Conservation (phyloP, 2,888 invertebrate species). For the Scotopteryx bipunctaria region DNA sequence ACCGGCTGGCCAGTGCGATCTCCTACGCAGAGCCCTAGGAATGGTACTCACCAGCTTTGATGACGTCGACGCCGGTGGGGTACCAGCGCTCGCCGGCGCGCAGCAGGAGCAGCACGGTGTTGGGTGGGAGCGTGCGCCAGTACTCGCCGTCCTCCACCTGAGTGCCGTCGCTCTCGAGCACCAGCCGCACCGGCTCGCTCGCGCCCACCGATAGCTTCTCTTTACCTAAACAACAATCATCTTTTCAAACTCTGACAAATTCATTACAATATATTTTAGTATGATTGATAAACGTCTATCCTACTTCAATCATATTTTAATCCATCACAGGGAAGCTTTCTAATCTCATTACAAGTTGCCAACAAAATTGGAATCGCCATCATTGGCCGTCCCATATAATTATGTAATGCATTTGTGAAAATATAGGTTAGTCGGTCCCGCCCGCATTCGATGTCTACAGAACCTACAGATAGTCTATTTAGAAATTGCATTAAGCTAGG, state of each 20-base stretch:
- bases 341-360: conserved; percentile 6
- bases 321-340: not conserved
- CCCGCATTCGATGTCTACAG: conserved; percentile 24
- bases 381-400: conserved; percentile 18
- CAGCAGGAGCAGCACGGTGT: conserved; percentile 94
- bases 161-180: conserved; percentile 97
- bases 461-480: conserved; percentile 30
- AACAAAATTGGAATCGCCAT: conserved; percentile 12
- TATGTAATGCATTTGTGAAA: conserved; percentile 28
- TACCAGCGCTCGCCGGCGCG: conserved; percentile 96
- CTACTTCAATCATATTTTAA: not conserved
- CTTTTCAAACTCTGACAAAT: not conserved
- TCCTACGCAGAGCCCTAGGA: no score
- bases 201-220: conserved; percentile 95
- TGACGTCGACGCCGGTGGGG: conserved; percentile 96
- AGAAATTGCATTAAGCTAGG: conserved; percentile 28
- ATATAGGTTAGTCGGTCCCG: conserved; percentile 27
- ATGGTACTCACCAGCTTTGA: conserved; percentile 92
- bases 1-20: not conserved
- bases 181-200: conserved; percentile 94
- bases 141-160: conserved; percentile 98
- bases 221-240: conserved; percentile 83
- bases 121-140: conserved; percentile 96
- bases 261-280: not conserved
- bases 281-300: not conserved